Evolutionary conservation across 2,888 invertebrate species (phyloP), one percentile per base, ranked within the genome.

Genomic region (Cryptocheilus praepositus): DNA sequence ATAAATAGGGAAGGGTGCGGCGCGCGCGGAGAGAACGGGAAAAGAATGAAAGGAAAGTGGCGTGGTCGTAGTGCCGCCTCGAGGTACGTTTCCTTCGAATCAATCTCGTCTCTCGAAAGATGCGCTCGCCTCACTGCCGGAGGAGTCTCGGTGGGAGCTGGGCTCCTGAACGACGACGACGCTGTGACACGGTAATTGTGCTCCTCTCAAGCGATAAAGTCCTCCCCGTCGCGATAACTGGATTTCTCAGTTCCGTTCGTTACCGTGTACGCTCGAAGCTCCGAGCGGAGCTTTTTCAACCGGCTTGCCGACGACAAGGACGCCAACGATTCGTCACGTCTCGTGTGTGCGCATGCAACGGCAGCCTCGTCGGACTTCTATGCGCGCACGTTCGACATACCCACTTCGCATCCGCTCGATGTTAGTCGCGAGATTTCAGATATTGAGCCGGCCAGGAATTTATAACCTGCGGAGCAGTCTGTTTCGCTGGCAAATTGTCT

Each of bases 161-260:
- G 36, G 36, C 36, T 53, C 36, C 36, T 7, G 36, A 36, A 36
- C 36, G 7, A 11, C 36, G 36, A 36, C 36, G 36, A 36, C 15
- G 58, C 46, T 45, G 61, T 45, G 69, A 46, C 62, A 62, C 64
- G 52, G 76, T 70, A 74, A 74, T 74, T 74, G 70, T 58, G 55
- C 74, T 61, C 65, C 60, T 74, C 61, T 55, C 56, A 57, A 52
- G 62, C 70, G 70, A 70, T 70, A 65, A 74, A 74, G 64, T 70
- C 70, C 57, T 64, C 68, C n/a, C 58, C 25, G 53, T 22, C 3
- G 64, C 53, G 53, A 68, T 68, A 74, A 74, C 66, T 61, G 60
- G 68, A 74, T 74, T 74, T 59, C 71, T 64, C 51, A 49, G 58
- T 52, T 67, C 62, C 25, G 25, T 49, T 61, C 58, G 57, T 61